A percentile compares a stretch with the other conserved stretches of the same genome.
phyloP scores from a whole-genome alignment of 2,113 vertebrate genomes.

The Anguilla japonica region DNA sequence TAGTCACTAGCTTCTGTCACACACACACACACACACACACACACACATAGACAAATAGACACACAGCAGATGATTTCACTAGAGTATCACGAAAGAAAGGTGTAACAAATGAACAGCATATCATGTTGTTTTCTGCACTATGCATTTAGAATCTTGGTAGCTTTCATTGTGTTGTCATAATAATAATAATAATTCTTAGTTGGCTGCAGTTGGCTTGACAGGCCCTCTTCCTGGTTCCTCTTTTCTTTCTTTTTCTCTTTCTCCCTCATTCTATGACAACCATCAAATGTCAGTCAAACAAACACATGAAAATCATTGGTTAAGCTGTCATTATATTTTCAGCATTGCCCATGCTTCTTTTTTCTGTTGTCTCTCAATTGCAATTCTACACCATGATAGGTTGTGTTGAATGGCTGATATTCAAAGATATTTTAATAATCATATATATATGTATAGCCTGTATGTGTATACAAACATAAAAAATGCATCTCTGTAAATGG shows the following conservation, averaged over 20 bases:
- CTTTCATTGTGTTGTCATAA: background rate
- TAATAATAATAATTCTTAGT: background rate
- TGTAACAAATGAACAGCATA: background rate
- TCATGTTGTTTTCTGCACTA: background rate
- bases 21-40: conserved; percentile 32
- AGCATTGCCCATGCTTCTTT: conserved; percentile 50
- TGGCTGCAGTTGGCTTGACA: background rate
- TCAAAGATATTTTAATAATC: conserved; percentile 30
- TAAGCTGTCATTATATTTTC: conserved; percentile 51
- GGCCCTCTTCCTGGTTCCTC: background rate
- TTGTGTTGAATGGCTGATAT: conserved; percentile 62
- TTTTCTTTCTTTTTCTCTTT: background rate
- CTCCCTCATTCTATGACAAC: conserved; percentile 3
- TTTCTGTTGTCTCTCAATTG: conserved; percentile 57
- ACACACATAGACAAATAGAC: conserved; percentile 15
- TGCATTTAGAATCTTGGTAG: background rate
- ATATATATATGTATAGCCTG: background rate
- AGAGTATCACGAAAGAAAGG: background rate
- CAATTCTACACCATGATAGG: conserved; percentile 63
- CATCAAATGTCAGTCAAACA: conserved; percentile 50
- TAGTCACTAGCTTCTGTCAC: conserved; percentile 73
- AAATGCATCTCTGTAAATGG: background rate
- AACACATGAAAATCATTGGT: conserved; percentile 61
- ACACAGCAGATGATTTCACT: background rate
- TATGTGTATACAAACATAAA: background rate